Conservation (phyloP, 2,797 vertebrate genomes). For the Tamandua tetradactyla region DNA sequence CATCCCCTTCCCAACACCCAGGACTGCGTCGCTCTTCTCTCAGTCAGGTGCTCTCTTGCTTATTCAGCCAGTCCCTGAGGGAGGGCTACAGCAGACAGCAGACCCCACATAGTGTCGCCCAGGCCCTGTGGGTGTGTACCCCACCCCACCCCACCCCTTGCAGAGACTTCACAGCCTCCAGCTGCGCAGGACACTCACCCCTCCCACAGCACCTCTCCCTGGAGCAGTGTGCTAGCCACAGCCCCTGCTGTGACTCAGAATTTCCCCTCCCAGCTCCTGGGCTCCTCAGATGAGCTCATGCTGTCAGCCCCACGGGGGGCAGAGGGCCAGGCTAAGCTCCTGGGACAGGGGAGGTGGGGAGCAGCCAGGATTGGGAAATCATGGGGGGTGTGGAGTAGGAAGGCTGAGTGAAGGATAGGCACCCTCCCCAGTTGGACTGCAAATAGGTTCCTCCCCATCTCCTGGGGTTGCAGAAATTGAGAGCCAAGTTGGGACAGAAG, state of each 20-base stretch:
- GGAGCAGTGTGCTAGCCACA: slow-evolving; percentile 30
- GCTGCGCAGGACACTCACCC: background rate
- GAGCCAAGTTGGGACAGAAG: background rate
- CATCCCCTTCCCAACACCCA: background rate
- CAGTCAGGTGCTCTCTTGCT: background rate
- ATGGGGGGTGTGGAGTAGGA: background rate
- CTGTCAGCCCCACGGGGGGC: slow-evolving; percentile 54
- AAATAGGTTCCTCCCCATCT: background rate
- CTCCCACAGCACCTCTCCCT: background rate
- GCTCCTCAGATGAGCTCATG: slow-evolving; percentile 78
- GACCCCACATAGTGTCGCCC: background rate
- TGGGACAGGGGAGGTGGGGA: background rate
- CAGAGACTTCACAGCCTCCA: background rate
- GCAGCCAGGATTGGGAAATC: slow-evolving; percentile 49
- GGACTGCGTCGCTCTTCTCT: background rate
- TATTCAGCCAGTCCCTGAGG: background rate
- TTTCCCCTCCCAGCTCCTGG: slow-evolving; percentile 48
- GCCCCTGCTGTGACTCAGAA: slow-evolving; percentile 66
- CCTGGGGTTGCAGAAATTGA: background rate
- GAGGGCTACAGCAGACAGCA: background rate
- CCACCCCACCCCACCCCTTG: background rate
- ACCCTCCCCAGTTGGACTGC: background rate
- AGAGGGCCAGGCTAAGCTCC: background rate
- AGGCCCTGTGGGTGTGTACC: fast-evolving
- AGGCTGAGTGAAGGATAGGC: background rate